phyloP scores from a whole-genome alignment of 2,888 invertebrate genomes.

The Seira musarum region DNA sequence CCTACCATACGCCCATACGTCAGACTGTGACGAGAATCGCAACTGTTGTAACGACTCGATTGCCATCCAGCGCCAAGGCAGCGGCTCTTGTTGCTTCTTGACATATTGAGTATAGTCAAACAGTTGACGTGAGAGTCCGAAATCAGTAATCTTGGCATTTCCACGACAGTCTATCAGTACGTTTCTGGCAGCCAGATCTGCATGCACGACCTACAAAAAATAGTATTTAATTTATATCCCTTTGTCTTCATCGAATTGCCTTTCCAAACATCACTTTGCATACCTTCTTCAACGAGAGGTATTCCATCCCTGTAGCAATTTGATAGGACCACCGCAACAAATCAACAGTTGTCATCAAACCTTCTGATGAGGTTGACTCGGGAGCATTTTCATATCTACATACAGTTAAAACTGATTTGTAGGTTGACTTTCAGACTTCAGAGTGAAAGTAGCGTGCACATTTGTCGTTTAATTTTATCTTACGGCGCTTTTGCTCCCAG shows the following conservation, averaged over 20 bases:
- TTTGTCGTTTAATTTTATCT: too few relatives aligned
- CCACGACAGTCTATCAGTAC: conserved; percentile 46
- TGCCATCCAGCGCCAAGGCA: conserved; percentile 60
- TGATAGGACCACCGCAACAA: conserved; percentile 54
- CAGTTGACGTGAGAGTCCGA: conserved; percentile 59
- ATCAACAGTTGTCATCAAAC: conserved; percentile 35
- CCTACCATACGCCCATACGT: conserved; percentile 58
- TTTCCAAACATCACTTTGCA: neutral
- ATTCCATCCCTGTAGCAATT: conserved; percentile 58
- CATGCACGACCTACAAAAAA: conserved; percentile 54
- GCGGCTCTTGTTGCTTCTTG: conserved; percentile 59
- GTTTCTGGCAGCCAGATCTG: conserved; percentile 59
- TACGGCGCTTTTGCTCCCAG: conserved; percentile 9
- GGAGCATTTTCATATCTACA: neutral
- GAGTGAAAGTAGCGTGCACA: too few relatives aligned
- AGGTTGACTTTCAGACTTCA: too few relatives aligned
- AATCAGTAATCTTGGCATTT: conserved; percentile 59
- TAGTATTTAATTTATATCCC: neutral
- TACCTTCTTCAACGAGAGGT: conserved; percentile 55
- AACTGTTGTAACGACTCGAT: conserved; percentile 51
- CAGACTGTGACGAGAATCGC: conserved; percentile 54
- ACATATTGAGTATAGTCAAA: conserved; percentile 60
- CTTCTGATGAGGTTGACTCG: neutral
- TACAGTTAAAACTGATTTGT: neutral
- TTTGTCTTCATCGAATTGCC: neutral